Conservation (phyloP, 2,797 vertebrate species). For the Malurus leucopterus region DNA sequence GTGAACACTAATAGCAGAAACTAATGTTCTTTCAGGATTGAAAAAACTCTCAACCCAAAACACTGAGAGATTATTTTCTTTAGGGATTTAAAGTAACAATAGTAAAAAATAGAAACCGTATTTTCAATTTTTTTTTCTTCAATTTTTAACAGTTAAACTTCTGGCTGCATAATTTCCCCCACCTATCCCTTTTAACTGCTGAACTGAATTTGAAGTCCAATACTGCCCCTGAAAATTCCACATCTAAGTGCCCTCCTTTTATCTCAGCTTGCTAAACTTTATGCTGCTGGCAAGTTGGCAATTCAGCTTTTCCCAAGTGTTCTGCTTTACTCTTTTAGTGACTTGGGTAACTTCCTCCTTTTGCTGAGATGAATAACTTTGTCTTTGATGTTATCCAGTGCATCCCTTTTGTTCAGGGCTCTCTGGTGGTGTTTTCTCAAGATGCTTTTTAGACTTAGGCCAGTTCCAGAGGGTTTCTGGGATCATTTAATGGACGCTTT, state of each 20-base stretch:
- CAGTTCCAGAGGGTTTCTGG: neutral
- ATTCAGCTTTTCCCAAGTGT: neutral
- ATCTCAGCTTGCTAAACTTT: neutral
- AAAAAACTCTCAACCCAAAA: neutral
- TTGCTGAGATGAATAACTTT: neutral
- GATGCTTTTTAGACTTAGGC: neutral
- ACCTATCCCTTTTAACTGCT: neutral
- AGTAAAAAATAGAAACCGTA: neutral
- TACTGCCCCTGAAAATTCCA: neutral
- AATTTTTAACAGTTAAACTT: neutral
- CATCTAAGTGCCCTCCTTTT: neutral
- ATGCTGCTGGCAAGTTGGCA: neutral
- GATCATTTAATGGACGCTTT: neutral
- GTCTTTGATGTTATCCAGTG: neutral
- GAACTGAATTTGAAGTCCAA: neutral
- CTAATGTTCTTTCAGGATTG: neutral
- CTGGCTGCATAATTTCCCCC: accelerated
- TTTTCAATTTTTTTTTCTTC: neutral
- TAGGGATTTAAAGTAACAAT: neutral
- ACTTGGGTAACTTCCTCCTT: neutral
- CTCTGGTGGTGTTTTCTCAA: neutral
- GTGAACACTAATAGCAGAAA: neutral
- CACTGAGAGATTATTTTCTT: neutral
- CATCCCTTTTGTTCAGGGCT: neutral
- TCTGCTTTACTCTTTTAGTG: neutral